A percentile compares a stretch with the other conserved stretches of the same genome.
phyloP scores from a whole-genome alignment of 2,113 vertebrate genomes.

The Microcebus tavaratra region DNA sequence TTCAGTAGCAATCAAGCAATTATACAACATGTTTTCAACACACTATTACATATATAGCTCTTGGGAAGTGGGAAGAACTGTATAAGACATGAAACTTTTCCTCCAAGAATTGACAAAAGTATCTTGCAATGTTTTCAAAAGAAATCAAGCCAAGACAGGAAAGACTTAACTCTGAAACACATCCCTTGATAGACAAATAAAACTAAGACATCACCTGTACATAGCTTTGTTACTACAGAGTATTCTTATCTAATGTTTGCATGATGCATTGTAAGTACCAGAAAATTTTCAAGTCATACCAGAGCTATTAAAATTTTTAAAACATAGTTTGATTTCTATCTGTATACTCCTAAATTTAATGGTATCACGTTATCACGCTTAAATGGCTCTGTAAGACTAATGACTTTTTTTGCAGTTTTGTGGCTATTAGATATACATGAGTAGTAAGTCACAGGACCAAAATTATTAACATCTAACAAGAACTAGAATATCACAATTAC shows the following conservation, averaged over 20 bases:
- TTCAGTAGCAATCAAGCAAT: neutral
- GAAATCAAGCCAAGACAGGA: neutral
- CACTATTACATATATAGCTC: neutral
- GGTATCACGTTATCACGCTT: neutral
- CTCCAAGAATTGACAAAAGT: neutral
- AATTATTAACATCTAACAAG: slow-evolving; percentile 33
- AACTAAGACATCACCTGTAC: neutral
- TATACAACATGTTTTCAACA: neutral
- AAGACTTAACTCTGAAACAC: neutral
- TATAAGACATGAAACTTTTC: neutral
- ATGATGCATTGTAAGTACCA: neutral
- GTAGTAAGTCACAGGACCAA: neutral
- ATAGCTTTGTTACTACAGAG: neutral
- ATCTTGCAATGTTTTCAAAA: neutral
- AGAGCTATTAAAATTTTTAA: neutral
- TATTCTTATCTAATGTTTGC: neutral
- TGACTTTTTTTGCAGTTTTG: neutral
- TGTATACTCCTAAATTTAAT: neutral
- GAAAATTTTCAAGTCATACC: neutral
- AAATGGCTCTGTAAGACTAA: neutral
- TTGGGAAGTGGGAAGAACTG: neutral
- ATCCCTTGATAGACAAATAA: neutral
- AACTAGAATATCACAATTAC: slow-evolving; percentile 14
- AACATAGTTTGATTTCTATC: neutral
- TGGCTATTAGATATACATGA: slow-evolving; percentile 12